Conservation (phyloP, 2,113 vertebrate genomes). For the Scomber colias region DNA sequence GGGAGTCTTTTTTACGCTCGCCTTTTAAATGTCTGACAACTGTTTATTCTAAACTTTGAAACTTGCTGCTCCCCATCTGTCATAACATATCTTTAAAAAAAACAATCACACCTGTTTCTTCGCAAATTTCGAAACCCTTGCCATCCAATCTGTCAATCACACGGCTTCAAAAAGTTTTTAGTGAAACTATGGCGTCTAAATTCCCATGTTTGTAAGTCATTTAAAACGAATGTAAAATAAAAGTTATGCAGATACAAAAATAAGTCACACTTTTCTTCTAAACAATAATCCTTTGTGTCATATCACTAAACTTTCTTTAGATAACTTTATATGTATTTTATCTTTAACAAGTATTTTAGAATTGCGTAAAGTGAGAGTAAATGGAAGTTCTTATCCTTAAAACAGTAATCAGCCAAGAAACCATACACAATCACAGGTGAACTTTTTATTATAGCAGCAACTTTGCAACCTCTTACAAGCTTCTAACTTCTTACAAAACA, state of each 20-base stretch:
- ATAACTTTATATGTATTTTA: not conserved
- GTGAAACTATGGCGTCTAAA: not conserved
- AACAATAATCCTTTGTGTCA: not conserved
- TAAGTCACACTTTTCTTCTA: no score
- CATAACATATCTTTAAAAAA: conserved; percentile 24
- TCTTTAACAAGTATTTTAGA: no score
- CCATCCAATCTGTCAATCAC: conserved; percentile 47
- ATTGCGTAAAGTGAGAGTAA: no score
- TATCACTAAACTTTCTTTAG: not conserved
- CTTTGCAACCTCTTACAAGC: conserved; percentile 13
- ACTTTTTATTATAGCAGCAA: not conserved
- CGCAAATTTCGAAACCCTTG: conserved; percentile 17
- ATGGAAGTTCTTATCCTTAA: not conserved
- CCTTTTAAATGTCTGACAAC: conserved; percentile 40
- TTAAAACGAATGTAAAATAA: not conserved
- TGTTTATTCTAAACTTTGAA: conserved; percentile 38
- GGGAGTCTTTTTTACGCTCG: conserved; percentile 21
- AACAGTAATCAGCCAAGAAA: not conserved
- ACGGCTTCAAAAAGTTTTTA: not conserved
- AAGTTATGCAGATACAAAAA: no score
- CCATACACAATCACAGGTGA: conserved; percentile 1
- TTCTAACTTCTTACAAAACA: not conserved
- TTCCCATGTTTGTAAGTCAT: not conserved
- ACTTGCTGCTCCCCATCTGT: conserved; percentile 64
- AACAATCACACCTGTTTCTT: conserved; percentile 52